Percentiles rank a stretch among this genome's conserved stretches.
Conservation (phyloP, 1,140 invertebrate genomes). For the Atta colombica region DNA sequence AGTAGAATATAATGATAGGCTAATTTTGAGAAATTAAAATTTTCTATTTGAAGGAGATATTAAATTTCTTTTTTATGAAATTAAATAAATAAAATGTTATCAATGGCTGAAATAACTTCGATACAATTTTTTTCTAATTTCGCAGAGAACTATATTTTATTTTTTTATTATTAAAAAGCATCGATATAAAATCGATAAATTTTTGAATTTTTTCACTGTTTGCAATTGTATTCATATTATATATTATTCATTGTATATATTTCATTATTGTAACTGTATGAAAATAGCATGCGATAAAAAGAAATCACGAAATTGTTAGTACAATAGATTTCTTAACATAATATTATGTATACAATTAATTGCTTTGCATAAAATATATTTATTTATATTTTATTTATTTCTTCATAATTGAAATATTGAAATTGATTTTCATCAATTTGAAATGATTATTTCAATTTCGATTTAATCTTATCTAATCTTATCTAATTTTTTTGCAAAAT, state of each 20-base stretch:
- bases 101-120: not conserved
- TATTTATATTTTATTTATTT: slow-evolving; percentile 3
- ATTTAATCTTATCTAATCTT: slow-evolving; percentile 20
- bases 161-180: not conserved
- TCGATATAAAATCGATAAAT: not conserved
- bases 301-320: not conserved
- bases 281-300: not conserved
- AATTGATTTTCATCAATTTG: not conserved
- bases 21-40: not conserved
- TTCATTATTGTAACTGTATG: not conserved
- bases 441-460: not conserved
- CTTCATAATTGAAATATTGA: not conserved
- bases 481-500: not conserved
- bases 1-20: not conserved
- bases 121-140: not conserved
- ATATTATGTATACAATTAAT: not conserved
- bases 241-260: not conserved
- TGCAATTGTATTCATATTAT: not conserved
- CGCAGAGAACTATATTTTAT: not conserved
- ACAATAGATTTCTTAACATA: not conserved
- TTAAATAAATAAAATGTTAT: not conserved
- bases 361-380: not conserved
- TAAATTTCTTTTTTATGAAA: not conserved
- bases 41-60: not conserved
- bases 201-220: not conserved